Conservation (phyloP, 2,888 invertebrate species). For the Leucania comma region DNA sequence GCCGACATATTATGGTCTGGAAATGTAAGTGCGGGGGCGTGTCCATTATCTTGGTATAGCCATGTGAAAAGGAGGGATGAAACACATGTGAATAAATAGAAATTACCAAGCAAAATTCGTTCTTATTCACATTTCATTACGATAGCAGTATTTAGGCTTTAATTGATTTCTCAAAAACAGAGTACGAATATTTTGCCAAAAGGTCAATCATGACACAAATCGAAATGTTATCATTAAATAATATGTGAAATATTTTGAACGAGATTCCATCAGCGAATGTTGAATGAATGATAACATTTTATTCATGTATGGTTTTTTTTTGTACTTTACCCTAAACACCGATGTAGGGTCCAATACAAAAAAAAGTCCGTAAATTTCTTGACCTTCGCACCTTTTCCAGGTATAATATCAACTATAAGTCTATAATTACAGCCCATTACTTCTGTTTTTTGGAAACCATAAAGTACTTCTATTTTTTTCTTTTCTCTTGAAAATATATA, state of each 20-base stretch:
- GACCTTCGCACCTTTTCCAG: slow-evolving; percentile 28
- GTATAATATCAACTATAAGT: slow-evolving; percentile 41
- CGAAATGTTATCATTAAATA: too few relatives aligned
- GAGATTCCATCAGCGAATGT: neutral
- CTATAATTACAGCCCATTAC: slow-evolving; percentile 60
- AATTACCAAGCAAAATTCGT: too few relatives aligned
- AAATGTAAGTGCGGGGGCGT: too few relatives aligned
- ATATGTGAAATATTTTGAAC: neutral
- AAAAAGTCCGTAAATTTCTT: slow-evolving; percentile 28
- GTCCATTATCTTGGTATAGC: too few relatives aligned
- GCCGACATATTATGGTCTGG: too few relatives aligned
- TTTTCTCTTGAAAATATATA: slow-evolving; percentile 9
- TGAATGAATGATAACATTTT: neutral
- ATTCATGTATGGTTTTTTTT: neutral
- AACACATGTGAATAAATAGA: too few relatives aligned
- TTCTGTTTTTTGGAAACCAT: slow-evolving; percentile 49
- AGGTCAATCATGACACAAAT: neutral
- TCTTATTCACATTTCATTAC: neutral
- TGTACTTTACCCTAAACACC: neutral
- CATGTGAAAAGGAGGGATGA: too few relatives aligned
- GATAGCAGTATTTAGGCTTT: neutral
- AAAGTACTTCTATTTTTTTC: slow-evolving; percentile 54
- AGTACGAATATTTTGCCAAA: neutral
- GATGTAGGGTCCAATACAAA: slow-evolving; percentile 7
- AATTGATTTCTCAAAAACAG: neutral